These are phyloP conservation scores for Nylanderia fulva DNA, from an alignment of 1,140 invertebrate species.

Conservation along the genomic window DNA sequence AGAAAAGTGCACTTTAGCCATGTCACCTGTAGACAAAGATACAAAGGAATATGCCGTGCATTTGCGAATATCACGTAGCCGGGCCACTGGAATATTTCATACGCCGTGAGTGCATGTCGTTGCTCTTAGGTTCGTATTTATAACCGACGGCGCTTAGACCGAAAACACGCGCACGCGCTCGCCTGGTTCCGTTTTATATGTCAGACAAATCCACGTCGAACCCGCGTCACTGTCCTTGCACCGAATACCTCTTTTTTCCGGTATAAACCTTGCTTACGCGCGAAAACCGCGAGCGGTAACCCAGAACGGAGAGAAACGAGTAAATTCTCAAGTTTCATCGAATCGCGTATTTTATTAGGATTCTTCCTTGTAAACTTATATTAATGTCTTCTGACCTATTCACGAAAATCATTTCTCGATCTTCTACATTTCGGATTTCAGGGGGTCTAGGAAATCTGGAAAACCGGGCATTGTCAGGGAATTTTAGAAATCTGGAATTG, in stretches of 20 bases:
- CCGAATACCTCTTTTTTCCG: background rate
- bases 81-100: slow-evolving; percentile 70
- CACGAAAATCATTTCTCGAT: background rate
- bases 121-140: slow-evolving; percentile 62
- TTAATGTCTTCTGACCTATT: background rate
- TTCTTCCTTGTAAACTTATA: no score
- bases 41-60: slow-evolving; percentile 72
- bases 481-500: no score
- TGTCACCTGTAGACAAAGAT: slow-evolving; percentile 75
- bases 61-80: slow-evolving; percentile 71
- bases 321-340: slow-evolving; percentile 19
- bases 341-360: background rate
- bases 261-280: background rate
- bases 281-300: background rate
- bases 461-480: no score
- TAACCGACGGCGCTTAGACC: slow-evolving; percentile 45
- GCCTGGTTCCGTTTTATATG: slow-evolving; percentile 21
- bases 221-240: background rate
- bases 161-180: slow-evolving; percentile 19
- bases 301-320: background rate
- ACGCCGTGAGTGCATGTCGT: slow-evolving; percentile 60
- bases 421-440: background rate
- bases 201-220: background rate
- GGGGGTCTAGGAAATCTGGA: no score
- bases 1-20: slow-evolving; percentile 74